Base-by-base conservation (phyloP, 2,888 invertebrate genomes). In the Camponotus fellah region DNA sequence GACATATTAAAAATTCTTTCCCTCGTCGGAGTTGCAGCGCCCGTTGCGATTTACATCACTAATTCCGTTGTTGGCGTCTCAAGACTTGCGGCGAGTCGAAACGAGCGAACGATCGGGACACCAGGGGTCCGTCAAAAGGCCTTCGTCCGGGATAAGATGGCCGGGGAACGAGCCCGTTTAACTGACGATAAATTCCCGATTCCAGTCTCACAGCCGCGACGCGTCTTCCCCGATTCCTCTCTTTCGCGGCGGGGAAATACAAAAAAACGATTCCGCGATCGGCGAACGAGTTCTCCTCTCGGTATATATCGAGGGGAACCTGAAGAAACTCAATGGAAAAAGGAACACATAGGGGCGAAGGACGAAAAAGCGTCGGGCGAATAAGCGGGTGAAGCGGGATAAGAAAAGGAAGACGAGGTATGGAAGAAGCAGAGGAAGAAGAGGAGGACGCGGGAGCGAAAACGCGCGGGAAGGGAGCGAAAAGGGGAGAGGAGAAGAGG, bases 141-240 rank as follows among this genome's bases (percentile, higher is more conserved):
- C 79, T 85, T 66, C 71, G 65, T 60, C 66, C 69, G 84, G 85
- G 81, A 85, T 87, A 85, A 90, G 85, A 83, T 87, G 87, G 86
- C 77, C 82, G 83, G 82, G 84, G 90, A 85, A 85, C 82, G 85
- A 84, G 83, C 80, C 71, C 88, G 89, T 89, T 91, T 91, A 91
- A 89, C 91, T 90, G 89, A 89, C 93, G 88, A 93, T 93, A 93
- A 93, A 93, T 93, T 93, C 89, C 86, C 91, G 86, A 77, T 91
- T 91, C 88, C 89, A 84, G 88, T 86, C 88, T 77, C 84, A 79
- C 87, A 85, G 77, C 84, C 83, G 66, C 86, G 82, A 77, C 84
- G 82, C 77, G 81, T 74, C 79, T 82, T 85, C 75, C 79, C 82
- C 40, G 43, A 64, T 71, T 77, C 53, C 69, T 64, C 69, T 79